Conservation (phyloP, 2,797 vertebrate species). For the Centropyge bicolor region DNA sequence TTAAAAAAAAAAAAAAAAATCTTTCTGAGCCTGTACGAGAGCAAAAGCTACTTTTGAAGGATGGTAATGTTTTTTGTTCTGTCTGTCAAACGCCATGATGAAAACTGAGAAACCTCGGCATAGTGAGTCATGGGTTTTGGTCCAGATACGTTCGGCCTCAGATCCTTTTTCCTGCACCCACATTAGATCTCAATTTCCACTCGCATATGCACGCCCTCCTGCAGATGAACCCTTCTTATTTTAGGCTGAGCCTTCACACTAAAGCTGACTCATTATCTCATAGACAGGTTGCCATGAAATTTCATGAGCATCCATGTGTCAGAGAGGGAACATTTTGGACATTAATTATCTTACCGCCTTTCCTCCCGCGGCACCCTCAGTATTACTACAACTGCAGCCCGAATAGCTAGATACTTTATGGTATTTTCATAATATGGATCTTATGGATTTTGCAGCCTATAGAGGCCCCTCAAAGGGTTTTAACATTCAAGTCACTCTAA, state of each 20-base stretch:
- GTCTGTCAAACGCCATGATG: conserved; percentile 5
- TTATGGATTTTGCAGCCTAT: conserved; percentile 20
- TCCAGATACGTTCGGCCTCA: background rate
- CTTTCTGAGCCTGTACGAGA: background rate
- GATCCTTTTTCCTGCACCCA: background rate
- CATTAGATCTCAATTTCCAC: background rate
- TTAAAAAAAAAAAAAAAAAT: conserved; percentile 23
- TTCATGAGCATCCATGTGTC: background rate
- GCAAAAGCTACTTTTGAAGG: background rate
- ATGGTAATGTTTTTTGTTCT: background rate
- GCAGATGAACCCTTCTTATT: background rate
- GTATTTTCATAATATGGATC: conserved; percentile 12
- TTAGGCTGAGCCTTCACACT: background rate
- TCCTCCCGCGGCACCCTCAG: background rate
- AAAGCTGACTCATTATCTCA: conserved; percentile 6
- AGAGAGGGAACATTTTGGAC: background rate
- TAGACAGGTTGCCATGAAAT: background rate
- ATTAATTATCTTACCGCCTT: conserved; percentile 27
- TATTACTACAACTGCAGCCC: background rate
- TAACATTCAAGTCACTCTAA: background rate
- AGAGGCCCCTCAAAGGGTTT: background rate
- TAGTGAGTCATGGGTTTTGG: too few species aligned
- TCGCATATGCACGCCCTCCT: background rate
- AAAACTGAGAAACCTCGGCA: background rate
- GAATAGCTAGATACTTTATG: conserved; percentile 6